Base-by-base conservation (phyloP, 2,113 vertebrate genomes). In the Tylochromis polylepis region DNA sequence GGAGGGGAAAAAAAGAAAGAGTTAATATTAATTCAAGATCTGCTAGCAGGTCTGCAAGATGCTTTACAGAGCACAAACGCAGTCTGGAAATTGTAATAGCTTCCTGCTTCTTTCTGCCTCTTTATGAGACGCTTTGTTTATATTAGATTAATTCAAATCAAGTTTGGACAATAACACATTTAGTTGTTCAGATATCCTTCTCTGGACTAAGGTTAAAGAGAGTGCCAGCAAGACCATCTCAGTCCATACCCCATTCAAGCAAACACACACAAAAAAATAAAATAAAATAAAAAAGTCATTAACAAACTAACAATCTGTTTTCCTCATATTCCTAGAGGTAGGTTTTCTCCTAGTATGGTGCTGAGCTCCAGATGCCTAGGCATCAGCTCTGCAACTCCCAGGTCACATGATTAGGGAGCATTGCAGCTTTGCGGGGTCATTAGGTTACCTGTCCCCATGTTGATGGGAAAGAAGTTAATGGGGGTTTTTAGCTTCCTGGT, bases 391-490 rank as follows among this genome's bases (percentile, higher is more conserved):
- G 77, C 49, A 86, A 79, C 79, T 91, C 82, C 62, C 57, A 82
- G 84, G 81, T 94, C 91, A 93, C 82, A 79, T 92, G 91, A 92
- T 85, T 43, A 80, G 82, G 22, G 72, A 49, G 79, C 53, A 43
- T 27, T 78, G 87, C 75, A 90, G 88, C 88, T 90, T 87, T 87
- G 58, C 83, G 65, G 88, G 88, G 89, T 90, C 90, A 88, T 53
- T 84, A 88, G 92, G 90, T 94, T 70, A 92, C 91, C 84, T 87
- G 91, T 92, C 87, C 85, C 88, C 41, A 60, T 92, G 92, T 92
- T 92, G 93, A 90, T 86, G 79, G 88, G 88, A 93, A 87, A 81
- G 55, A 91, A 95, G 93, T 91, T 94, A 94, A 93, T 93, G 90
- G 90, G 83, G 79, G 75, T 90, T 94, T 93, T 94, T 91, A 92